Base-by-base conservation (phyloP, 2,113 vertebrate genomes). In the Choloepus hoffmanni region DNA sequence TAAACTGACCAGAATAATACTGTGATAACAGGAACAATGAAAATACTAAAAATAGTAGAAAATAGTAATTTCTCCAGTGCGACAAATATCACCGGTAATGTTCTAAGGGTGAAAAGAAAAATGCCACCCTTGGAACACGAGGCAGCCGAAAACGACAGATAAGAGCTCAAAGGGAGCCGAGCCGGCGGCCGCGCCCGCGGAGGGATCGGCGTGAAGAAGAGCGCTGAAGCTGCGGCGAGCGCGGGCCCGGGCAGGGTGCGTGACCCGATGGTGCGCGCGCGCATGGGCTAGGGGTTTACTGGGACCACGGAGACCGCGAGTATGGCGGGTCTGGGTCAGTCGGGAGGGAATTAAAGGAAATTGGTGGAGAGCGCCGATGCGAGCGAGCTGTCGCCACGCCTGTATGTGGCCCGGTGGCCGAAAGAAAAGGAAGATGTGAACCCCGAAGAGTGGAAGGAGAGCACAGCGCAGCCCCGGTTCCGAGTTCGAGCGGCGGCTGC, bases 31-130 rank as follows among this genome's bases (percentile, higher is more conserved):
- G 43, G 55, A n/a, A 83, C 28, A 89, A 90, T 88, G 67, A 70
- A 92, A 97, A 78, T 81, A 62, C 48, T 90, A 30, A 33, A 96
- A 95, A 63, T 40, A 76, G 23, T 72, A 70, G 26, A 68, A 82
- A 92, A 67, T 76, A n/a, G 16, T 55, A 76, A 13, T 85, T 86
- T 14, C 53, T 18, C n/a, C 43, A 28, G 45, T 45, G 55, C n/a
- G 21, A 85, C 55, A 45, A 95, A 58, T 30, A 21, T 43, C 50
- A 36, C 26, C 30, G 48, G 82, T 88, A 33, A 60, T 60, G 58
- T 60, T 24, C 8, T 60, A 60, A 77, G 79, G 73, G 45, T 33
- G 60, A 40, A 89, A 95, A 92, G 88, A 72, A 91, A 90, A 96
- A 50, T 0, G 26, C 45, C 79, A 15, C 3, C 19, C 62, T 85